A percentile compares a stretch with the other conserved stretches of the same genome.
Evolutionary conservation across 1,140 invertebrate genomes (phyloP).

Genomic region (Drosophila funebris): DNA sequence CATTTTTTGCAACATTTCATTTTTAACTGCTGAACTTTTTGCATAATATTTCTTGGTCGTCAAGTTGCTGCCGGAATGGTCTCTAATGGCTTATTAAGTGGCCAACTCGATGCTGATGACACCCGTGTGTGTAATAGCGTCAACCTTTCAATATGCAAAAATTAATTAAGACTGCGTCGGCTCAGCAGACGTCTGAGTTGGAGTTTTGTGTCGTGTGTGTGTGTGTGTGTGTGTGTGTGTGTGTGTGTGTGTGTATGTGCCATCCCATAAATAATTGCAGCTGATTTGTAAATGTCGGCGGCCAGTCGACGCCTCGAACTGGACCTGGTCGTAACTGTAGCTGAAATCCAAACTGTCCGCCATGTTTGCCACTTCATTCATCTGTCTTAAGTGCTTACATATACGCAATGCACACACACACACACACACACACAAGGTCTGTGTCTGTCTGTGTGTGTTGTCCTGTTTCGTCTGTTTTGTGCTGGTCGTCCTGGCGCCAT

Average conservation of each 20-base stretch:
- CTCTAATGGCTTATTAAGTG: constrained; percentile 42
- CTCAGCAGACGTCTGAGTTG: no score
- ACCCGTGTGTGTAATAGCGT: constrained; percentile 35
- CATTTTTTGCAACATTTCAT: constrained; percentile 62
- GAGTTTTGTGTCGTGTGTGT: not conserved
- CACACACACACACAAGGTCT: not conserved
- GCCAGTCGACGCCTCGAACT: constrained; percentile 58
- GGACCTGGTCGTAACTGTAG: constrained; percentile 40
- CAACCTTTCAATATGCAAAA: constrained; percentile 38
- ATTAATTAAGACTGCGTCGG: constrained; percentile 30
- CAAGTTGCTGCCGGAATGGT: constrained; percentile 15
- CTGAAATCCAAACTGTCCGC: constrained; percentile 60
- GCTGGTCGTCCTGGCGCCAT: constrained; percentile 59
- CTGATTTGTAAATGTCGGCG: constrained; percentile 72
- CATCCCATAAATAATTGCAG: constrained; percentile 68
- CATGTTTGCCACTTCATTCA: constrained; percentile 78
- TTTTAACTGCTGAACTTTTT: constrained; percentile 58
- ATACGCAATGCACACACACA: constrained; percentile 7
- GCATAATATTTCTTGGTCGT: constrained; percentile 17
- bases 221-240: not conserved
- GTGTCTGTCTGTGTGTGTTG: constrained; percentile 16
- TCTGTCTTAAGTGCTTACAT: constrained; percentile 75
- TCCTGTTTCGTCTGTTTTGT: not conserved
- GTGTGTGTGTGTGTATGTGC: not conserved
- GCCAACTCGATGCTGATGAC: constrained; percentile 30